These are phyloP conservation scores for Paralvinella palmiformis DNA, from an alignment of 1,140 invertebrate species.

Conservation along the genomic window DNA sequence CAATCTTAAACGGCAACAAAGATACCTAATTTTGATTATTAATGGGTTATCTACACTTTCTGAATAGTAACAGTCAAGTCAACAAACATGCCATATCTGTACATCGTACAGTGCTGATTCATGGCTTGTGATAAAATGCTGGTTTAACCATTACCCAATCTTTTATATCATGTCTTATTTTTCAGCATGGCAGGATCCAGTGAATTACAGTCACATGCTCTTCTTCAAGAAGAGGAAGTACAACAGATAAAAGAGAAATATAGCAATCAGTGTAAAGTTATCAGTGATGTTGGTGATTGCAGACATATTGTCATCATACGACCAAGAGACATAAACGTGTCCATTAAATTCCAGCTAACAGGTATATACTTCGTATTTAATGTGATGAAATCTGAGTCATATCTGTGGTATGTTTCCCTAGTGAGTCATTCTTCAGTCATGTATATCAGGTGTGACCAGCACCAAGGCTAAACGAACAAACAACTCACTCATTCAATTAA, in stretches of 20 bases:
- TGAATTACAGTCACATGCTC: background rate
- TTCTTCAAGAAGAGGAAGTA: too few relatives aligned
- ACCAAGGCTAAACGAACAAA: background rate
- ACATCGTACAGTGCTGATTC: too few relatives aligned
- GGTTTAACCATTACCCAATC: too few relatives aligned
- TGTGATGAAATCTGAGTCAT: background rate
- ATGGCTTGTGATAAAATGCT: too few relatives aligned
- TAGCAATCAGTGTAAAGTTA: conserved; percentile 32
- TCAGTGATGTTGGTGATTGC: conserved; percentile 31
- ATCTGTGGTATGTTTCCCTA: too few relatives aligned
- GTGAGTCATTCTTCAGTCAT: background rate
- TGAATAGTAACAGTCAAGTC: too few relatives aligned
- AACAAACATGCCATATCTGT: too few relatives aligned
- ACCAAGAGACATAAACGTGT: conserved; percentile 32
- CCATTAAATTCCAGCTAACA: conserved; percentile 43
- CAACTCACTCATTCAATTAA: background rate
- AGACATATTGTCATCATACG: conserved; percentile 34
- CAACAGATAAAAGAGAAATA: conserved; percentile 20
- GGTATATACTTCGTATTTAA: conserved; percentile 23
- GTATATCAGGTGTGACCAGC: background rate
- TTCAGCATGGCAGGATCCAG: too few relatives aligned
- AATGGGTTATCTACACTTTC: too few relatives aligned
- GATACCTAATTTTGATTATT: too few relatives aligned
- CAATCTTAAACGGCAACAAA: too few relatives aligned
- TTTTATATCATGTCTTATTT: too few relatives aligned